Percentiles rank a stretch among this genome's conserved stretches.
Conservation (phyloP, 2,797 vertebrate genomes). For the Galaxias olidus region DNA sequence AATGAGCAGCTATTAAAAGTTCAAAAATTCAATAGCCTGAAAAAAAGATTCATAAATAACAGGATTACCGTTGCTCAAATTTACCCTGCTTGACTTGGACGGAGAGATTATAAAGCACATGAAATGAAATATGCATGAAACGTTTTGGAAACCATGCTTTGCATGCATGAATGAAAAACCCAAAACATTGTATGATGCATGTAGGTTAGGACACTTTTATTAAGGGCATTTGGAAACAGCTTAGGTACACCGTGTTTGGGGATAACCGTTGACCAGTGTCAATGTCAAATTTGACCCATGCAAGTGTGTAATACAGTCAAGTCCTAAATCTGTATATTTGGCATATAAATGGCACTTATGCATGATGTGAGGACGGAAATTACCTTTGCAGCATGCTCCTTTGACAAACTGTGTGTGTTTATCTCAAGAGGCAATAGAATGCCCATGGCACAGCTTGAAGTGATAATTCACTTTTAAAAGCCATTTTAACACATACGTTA, state of each 20-base stretch:
- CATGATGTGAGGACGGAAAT: too few relatives aligned
- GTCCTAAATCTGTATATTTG: too few relatives aligned
- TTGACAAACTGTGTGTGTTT: constrained; percentile 41
- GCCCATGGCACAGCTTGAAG: constrained; percentile 60
- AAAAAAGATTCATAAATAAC: constrained; percentile 57
- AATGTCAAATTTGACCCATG: background rate
- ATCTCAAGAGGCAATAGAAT: constrained; percentile 56
- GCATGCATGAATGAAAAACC: too few relatives aligned
- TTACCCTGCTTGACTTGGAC: constrained; percentile 32
- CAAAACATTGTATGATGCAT: background rate
- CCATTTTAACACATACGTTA: constrained; percentile 76
- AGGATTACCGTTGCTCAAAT: constrained; percentile 64
- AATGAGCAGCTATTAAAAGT: constrained; percentile 69
- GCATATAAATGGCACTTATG: too few relatives aligned
- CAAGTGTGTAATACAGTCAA: too few relatives aligned
- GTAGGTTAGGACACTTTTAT: background rate
- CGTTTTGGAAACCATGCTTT: too few relatives aligned
- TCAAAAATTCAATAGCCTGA: constrained; percentile 55
- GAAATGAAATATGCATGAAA: constrained; percentile 28
- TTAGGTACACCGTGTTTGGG: too few relatives aligned
- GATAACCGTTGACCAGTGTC: too few relatives aligned
- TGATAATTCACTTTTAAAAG: constrained; percentile 77
- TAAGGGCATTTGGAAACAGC: too few relatives aligned
- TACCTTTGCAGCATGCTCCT: constrained; percentile 13
- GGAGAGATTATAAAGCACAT: constrained; percentile 26